A percentile compares a stretch with the other conserved stretches of the same genome.
These are phyloP conservation scores for Decapterus maruadsi DNA, from an alignment of 2,797 vertebrate genomes.

Conservation along the genomic window DNA sequence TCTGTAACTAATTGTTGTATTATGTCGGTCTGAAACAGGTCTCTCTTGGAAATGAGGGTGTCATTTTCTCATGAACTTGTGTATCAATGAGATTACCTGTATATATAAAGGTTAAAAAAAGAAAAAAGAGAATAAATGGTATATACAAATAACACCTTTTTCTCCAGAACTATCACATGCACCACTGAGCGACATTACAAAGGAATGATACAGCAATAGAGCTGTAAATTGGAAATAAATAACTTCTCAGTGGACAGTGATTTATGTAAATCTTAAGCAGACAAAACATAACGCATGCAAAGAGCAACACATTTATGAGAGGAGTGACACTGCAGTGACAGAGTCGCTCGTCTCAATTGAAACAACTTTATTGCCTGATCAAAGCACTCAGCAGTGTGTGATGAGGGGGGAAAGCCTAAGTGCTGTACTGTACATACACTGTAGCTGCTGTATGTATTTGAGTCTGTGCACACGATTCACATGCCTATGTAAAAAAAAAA, in stretches of 20 bases:
- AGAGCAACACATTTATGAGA: conserved; percentile 12
- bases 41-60: too few relatives aligned
- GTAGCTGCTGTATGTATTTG: conserved; percentile 17
- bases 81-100: too few relatives aligned
- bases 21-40: too few relatives aligned
- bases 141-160: neutral
- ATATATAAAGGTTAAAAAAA: too few relatives aligned
- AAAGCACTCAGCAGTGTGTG: conserved; percentile 4
- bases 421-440: neutral
- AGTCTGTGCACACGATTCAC: conserved; percentile 36
- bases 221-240: neutral
- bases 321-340: conserved; percentile 8
- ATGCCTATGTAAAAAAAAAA: conserved; percentile 25
- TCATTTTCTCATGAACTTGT: too few relatives aligned
- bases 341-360: conserved; percentile 43
- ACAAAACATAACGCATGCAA: conserved; percentile 3
- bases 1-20: too few relatives aligned
- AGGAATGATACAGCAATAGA: neutral
- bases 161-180: neutral
- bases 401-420: conserved; percentile 5
- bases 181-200: neutral
- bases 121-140: neutral
- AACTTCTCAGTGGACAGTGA: neutral
- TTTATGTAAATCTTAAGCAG: neutral
- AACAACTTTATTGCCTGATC: conserved; percentile 39